Evolutionary conservation across 2,888 invertebrate genomes (phyloP).

Genomic region (Cenopis cana): DNA sequence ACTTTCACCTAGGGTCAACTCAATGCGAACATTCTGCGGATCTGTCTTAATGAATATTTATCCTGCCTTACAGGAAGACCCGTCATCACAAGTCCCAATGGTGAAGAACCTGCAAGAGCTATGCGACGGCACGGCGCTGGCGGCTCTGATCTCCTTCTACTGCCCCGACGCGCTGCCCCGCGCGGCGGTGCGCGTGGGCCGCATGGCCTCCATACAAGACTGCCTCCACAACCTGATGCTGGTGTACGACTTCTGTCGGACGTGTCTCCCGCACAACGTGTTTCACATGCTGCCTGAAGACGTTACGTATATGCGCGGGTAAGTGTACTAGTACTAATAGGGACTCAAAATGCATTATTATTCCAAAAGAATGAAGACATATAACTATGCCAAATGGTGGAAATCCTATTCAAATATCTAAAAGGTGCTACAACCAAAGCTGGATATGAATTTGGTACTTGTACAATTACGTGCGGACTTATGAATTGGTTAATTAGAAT

Average conservation of each 20-base stretch:
- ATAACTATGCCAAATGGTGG: too few relatives aligned
- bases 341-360: too few relatives aligned
- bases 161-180: conserved; percentile 85
- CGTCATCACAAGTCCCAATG: conserved; percentile 86
- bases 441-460: too few relatives aligned
- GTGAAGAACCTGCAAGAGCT: conserved; percentile 93
- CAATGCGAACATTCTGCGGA: too few relatives aligned
- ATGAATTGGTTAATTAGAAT: too few relatives aligned
- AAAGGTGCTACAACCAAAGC: too few relatives aligned
- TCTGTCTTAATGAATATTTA: too few relatives aligned
- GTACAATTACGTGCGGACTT: too few relatives aligned
- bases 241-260: conserved; percentile 94
- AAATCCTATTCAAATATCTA: too few relatives aligned
- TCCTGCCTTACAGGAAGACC: conserved; percentile 80
- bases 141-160: conserved; percentile 95
- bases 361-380: too few relatives aligned
- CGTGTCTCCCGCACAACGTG: conserved; percentile 93
- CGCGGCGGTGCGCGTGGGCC: conserved; percentile 83
- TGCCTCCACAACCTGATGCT: conserved; percentile 96
- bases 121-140: conserved; percentile 95
- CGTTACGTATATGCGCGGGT: conserved; percentile 96
- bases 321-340: conserved; percentile 60
- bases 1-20: too few relatives aligned
- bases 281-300: conserved; percentile 98
- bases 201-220: conserved; percentile 93